These are phyloP conservation scores for Oryzias dopingdopingensis DNA, from an alignment of 2,797 vertebrate genomes.

Conservation along the genomic window DNA sequence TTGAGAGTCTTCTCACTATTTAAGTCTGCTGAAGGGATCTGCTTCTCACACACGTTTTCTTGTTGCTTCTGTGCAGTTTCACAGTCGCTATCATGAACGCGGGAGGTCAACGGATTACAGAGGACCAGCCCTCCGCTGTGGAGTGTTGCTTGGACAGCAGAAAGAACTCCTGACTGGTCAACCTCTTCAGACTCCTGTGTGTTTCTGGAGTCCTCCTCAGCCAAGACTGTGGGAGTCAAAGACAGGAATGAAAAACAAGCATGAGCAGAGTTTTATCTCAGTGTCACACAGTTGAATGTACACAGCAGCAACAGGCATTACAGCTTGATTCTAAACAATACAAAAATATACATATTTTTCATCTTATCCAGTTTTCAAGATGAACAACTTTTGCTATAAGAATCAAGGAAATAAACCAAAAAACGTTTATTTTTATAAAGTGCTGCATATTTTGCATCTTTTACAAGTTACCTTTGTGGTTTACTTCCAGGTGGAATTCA, in stretches of 20 bases:
- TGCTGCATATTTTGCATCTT: not conserved
- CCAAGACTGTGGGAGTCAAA: conserved; percentile 42
- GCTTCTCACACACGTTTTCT: not conserved
- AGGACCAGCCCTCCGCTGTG: conserved; percentile 55
- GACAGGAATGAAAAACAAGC: conserved; percentile 61
- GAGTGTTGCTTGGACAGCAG: conserved; percentile 18
- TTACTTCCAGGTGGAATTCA: conserved; percentile 23
- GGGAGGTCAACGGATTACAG: conserved; percentile 63
- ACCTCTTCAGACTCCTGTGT: conserved; percentile 16
- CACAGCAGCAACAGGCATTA: conserved; percentile 23
- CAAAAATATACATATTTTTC: not conserved
- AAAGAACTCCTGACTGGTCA: conserved; percentile 4
- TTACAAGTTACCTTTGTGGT: conserved; percentile 45
- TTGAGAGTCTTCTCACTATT: conserved; percentile 5
- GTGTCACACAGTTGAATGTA: conserved; percentile 53
- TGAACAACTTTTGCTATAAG: not conserved
- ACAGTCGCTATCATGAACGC: conserved; percentile 26
- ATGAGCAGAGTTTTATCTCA: conserved; percentile 21
- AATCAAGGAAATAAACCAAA: not conserved
- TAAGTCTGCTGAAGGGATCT: not conserved
- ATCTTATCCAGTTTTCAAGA: too few relatives aligned
- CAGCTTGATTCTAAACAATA: not conserved
- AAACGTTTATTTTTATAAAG: not conserved
- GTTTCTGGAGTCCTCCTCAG: conserved; percentile 25
- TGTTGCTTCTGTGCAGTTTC: not conserved